phyloP scores from a whole-genome alignment of 2,888 invertebrate genomes.

The Leptarthrus brevirostris region DNA sequence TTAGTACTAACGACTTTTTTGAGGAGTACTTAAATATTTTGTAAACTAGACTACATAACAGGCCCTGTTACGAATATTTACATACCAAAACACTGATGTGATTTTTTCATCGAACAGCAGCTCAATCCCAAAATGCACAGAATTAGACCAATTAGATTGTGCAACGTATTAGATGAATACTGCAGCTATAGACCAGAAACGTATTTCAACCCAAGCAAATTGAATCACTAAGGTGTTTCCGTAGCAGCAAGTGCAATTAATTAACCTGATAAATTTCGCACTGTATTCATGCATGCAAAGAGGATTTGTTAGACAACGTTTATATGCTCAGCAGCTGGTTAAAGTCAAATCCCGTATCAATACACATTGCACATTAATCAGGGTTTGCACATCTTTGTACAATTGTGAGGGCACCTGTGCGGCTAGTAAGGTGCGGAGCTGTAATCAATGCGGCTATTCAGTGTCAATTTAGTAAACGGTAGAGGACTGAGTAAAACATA shows the following conservation, averaged over 20 bases:
- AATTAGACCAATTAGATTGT: too few species aligned
- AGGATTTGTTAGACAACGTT: not conserved
- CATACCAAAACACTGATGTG: too few species aligned
- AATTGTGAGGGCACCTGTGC: not conserved
- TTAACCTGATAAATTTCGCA: not conserved
- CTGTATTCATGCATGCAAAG: not conserved
- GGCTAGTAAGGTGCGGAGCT: slow-evolving; percentile 6
- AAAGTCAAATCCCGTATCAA: slow-evolving; percentile 5
- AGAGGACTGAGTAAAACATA: not conserved
- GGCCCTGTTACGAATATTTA: too few species aligned
- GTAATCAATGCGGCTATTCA: slow-evolving; percentile 26
- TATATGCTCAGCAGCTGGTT: not conserved
- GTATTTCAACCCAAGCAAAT: not conserved
- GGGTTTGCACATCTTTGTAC: slow-evolving; percentile 12
- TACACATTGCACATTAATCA: slow-evolving; percentile 16
- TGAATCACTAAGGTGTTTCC: slow-evolving; percentile 1
- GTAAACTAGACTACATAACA: too few species aligned
- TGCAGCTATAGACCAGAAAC: too few species aligned
- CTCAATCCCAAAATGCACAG: too few species aligned
- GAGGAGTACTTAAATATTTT: too few species aligned
- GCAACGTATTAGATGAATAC: too few species aligned
- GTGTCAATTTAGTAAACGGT: slow-evolving; percentile 1
- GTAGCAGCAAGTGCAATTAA: not conserved
- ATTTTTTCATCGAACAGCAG: too few species aligned
- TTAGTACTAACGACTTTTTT: too few species aligned